A percentile compares a stretch with the other conserved stretches of the same genome.
These are phyloP conservation scores for Calliopsis andreniformis DNA, from an alignment of 1,140 invertebrate genomes.

Conservation along the genomic window DNA sequence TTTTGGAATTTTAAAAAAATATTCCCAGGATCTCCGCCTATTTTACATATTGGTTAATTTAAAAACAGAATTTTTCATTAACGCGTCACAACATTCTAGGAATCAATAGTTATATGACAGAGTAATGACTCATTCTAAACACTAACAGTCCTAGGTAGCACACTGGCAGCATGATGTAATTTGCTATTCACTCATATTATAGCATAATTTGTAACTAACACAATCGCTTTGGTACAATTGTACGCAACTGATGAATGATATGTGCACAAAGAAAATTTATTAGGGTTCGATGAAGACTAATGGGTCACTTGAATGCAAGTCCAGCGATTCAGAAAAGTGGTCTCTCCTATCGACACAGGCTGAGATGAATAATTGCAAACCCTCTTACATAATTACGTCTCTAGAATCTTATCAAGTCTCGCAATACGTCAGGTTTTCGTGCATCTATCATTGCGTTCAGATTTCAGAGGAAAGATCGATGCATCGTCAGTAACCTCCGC, in stretches of 20 bases:
- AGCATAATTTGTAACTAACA: neutral
- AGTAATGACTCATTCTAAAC: neutral
- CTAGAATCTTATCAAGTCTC: constrained; percentile 15
- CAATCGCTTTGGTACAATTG: neutral
- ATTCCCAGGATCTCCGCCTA: too few relatives aligned
- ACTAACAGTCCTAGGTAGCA: neutral
- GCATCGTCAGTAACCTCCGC: too few relatives aligned
- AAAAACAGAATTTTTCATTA: too few relatives aligned
- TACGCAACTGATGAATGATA: neutral
- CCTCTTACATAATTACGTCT: constrained; percentile 20
- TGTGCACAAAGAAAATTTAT: neutral
- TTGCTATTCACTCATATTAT: neutral
- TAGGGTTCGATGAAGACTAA: constrained; percentile 12
- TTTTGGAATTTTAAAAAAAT: too few relatives aligned
- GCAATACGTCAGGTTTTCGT: constrained; percentile 25
- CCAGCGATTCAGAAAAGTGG: constrained; percentile 25
- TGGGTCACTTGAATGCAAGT: constrained; percentile 17
- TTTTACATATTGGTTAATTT: too few relatives aligned
- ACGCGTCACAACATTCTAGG: neutral
- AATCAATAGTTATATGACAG: neutral
- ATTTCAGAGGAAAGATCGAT: neutral
- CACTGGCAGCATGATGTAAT: neutral
- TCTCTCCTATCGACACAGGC: constrained; percentile 1
- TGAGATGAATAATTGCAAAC: constrained; percentile 22
- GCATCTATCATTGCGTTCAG: neutral